Conservation (phyloP, 2,113 vertebrate genomes). For the Laterallus jamaicensis region DNA sequence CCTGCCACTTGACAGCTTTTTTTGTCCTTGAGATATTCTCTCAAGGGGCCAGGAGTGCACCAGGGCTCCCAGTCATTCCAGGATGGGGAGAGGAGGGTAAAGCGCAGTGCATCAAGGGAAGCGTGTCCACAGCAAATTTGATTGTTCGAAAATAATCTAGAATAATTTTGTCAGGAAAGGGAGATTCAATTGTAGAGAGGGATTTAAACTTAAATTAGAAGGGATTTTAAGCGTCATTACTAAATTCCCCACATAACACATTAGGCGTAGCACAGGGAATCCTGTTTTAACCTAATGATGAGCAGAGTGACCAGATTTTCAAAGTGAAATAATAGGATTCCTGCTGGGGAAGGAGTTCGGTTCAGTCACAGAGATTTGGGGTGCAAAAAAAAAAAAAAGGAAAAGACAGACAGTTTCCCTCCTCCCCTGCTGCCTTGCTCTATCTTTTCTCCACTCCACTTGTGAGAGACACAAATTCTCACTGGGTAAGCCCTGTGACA, state of each 20-base stretch:
- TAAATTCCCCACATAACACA: conserved; percentile 19
- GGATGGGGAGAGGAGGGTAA: neutral
- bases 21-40: conserved; percentile 46
- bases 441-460: neutral
- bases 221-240: conserved; percentile 27
- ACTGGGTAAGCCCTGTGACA: neutral
- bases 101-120: neutral
- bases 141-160: conserved; percentile 51
- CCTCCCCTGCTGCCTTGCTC: neutral
- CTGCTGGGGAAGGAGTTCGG: neutral
- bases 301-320: conserved; percentile 46
- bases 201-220: conserved; percentile 50
- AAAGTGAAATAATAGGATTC: conserved; percentile 27
- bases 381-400: neutral
- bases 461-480: neutral
- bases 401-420: neutral
- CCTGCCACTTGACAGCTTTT: conserved; percentile 15
- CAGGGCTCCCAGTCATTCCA: neutral
- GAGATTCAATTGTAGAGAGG: conserved; percentile 21
- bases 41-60: neutral
- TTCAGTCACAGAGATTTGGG: neutral
- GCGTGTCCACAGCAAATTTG: neutral
- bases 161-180: conserved; percentile 20
- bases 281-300: conserved; percentile 41
- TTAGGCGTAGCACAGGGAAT: conserved; percentile 37